A percentile compares a stretch with the other conserved stretches of the same genome.
phyloP scores from a whole-genome alignment of 2,888 invertebrate species.

The Drosophila parthenogenetica region DNA sequence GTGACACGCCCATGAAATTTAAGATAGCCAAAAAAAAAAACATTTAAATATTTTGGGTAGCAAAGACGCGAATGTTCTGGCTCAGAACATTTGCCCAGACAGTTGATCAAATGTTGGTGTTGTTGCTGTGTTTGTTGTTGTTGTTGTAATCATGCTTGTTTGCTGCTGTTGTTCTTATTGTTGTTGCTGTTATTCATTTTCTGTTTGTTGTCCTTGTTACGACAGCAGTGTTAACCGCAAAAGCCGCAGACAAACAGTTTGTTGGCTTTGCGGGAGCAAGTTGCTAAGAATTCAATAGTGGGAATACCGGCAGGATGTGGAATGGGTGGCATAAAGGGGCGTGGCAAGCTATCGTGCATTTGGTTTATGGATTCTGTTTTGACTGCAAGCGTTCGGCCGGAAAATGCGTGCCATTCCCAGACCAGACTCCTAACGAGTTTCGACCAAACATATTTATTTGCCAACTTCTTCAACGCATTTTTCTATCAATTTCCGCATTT shows the following conservation, averaged over 20 bases:
- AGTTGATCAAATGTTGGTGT: constrained; percentile 19
- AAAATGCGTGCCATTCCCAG: constrained; percentile 57
- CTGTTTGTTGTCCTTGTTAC: constrained; percentile 37
- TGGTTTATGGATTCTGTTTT: constrained; percentile 72
- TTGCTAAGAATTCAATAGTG: not conserved
- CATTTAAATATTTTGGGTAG: constrained; percentile 20
- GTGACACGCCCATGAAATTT: constrained; percentile 62
- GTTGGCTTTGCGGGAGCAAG: constrained; percentile 21
- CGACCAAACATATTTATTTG: constrained; percentile 12
- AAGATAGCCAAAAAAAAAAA: constrained; percentile 32
- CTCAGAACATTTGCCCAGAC: constrained; percentile 28
- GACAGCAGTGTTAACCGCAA: constrained; percentile 47
- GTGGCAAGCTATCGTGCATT: constrained; percentile 47
- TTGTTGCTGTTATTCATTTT: constrained; percentile 23
- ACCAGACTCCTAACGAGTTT: not conserved
- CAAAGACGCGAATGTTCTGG: constrained; percentile 46
- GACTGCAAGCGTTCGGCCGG: constrained; percentile 66
- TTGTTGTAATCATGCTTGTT: constrained; percentile 60
- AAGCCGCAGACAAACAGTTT: constrained; percentile 67
- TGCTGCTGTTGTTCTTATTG: constrained; percentile 44
- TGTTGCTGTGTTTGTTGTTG: constrained; percentile 25
- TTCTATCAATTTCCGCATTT: constrained; percentile 48
- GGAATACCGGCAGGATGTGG: not conserved
- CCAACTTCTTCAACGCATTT: constrained; percentile 31
- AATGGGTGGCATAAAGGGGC: not conserved